Evolutionary conservation across 2,888 invertebrate genomes (phyloP), one percentile per base, ranked within the genome.

Genomic region (Torymus tubicola): DNA sequence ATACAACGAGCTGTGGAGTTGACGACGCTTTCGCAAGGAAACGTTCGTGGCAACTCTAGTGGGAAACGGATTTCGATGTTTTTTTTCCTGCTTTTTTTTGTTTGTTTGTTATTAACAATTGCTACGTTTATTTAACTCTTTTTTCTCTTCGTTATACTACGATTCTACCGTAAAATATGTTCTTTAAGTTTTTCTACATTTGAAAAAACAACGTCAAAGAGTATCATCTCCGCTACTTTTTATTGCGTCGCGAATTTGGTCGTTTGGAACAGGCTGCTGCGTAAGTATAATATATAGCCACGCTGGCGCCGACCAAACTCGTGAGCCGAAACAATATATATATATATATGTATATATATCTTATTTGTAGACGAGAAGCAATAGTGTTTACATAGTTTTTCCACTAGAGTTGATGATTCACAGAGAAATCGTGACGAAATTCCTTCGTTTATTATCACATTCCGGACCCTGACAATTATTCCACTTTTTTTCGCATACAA

Each of bases 361-460:
- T 5, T 42, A 42, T 8, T 8, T 42, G 42, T 42, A 42, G 8
- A 42, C 42, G 42, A 42, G 10, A 72, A 63, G 21, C 50, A 21
- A 5, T 11, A 60, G 18, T 60, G 11, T 24, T 61, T 24, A 61
- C 24, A 18, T 13, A 52, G n/a, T 53, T 75, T 58, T 24, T 60
- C 65, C 58, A 75, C 57, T 77, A 77, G 63, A 70, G 21, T 64
- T 77, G 58, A 70, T 77, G 2, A 55, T 57, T 10, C 53, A 24
- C n/a, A 50, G 16, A 53, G 16, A 61, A 68, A 16, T 61, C 42
- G 31, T 18, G 42, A 57, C 18, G 16, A 24, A 67, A 75, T 75
- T 67, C 52, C 50, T 52, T 75, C 52, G 50, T 42, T 52, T 72
- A 14, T 52, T 77, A 77, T 77, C 77, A 70, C 77, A 77, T 57